Evolutionary conservation across 2,797 vertebrate genomes (phyloP).

Genomic region (Karalla daura): DNA sequence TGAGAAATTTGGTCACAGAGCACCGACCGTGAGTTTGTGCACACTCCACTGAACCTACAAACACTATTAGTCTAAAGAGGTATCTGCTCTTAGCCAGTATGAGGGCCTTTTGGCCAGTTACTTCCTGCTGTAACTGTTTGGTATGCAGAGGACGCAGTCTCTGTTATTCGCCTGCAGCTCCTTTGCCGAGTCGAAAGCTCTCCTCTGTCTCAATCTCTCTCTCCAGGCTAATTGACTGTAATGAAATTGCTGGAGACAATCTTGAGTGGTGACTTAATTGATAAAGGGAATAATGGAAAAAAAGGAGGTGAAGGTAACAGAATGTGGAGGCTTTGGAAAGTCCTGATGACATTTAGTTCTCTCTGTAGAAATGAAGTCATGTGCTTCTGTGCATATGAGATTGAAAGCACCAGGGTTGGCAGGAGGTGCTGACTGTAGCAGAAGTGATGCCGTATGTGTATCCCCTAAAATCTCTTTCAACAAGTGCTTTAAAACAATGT

Average conservation of each 20-base stretch:
- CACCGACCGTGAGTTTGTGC: conserved; percentile 15
- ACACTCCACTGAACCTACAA: conserved; percentile 1
- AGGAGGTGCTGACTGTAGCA: conserved; percentile 23
- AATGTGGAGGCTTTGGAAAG: conserved; percentile 48
- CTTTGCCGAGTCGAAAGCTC: conserved; percentile 28
- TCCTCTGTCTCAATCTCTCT: conserved; percentile 48
- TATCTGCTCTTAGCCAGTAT: conserved; percentile 39
- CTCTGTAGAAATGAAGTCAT: conserved; percentile 58
- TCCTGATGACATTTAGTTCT: conserved; percentile 68
- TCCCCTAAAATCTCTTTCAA: conserved; percentile 15
- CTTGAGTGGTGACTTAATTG: conserved; percentile 73
- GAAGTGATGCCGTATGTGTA: background rate
- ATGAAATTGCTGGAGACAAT: conserved; percentile 78
- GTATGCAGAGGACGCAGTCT: conserved; percentile 53
- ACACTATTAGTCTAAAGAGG: conserved; percentile 51
- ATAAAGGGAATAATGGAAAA: conserved; percentile 67
- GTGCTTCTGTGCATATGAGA: conserved; percentile 50
- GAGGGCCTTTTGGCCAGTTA: conserved; percentile 35
- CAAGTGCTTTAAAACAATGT: conserved; percentile 17
- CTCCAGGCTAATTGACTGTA: conserved; percentile 79
- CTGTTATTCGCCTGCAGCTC: conserved; percentile 42
- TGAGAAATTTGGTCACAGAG: conserved; percentile 8
- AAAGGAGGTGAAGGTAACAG: conserved; percentile 47
- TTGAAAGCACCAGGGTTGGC: conserved; percentile 3
- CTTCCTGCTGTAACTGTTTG: conserved; percentile 50